Evolutionary conservation across 1,140 invertebrate genomes (phyloP), one percentile per base, ranked within the genome.

Genomic region (Drosophila truncata): DNA sequence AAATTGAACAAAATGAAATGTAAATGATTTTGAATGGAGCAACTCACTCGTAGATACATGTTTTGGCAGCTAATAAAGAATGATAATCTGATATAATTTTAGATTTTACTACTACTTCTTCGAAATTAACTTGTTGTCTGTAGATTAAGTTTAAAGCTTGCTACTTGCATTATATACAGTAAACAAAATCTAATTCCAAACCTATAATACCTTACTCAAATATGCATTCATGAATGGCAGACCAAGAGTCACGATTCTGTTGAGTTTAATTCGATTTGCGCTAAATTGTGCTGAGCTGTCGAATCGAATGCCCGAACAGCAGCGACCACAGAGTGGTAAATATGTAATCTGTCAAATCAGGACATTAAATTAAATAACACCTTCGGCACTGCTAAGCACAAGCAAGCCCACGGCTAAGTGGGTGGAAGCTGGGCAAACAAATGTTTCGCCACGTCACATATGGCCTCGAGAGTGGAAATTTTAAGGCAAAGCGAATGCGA

Each of bases 291-390:
- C 37, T 44, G 20, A 31, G 33, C 23, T 35, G 39, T 25, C 27
- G 63, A 77, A 69, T 77, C 18, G 31, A 67, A 27, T 29, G 37
- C 14, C 23, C 9, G 18, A 39, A 63, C 39, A 61, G 37, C 33
- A 25, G 44, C 37, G 46, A 54, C 63, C 66, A 52, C 49, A 25
- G 52, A 44, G 47, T 44, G 44, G 57, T 49, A 58, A 72, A 82
- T 81, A 70, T 64, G 62, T 85, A 81, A 81, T 50, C 82, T 74
- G 82, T 44, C 73, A 85, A 80, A 83, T 71, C 55, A 50, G 70
- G 47, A 73, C 55, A 85, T 85, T 78, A 67, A 78, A 81, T 85
- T 78, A 73, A 78, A 78, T 62, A 69, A 60, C 66, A 73, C 82
- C 74, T 71, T 80, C 35, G 59, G 62, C 59, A 58, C 42, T 44